Evolutionary conservation across 92 coral and sea anemone species (phyloP), one percentile per base, ranked within the genome.

Genomic region (Umimayanthus kanabou): DNA sequence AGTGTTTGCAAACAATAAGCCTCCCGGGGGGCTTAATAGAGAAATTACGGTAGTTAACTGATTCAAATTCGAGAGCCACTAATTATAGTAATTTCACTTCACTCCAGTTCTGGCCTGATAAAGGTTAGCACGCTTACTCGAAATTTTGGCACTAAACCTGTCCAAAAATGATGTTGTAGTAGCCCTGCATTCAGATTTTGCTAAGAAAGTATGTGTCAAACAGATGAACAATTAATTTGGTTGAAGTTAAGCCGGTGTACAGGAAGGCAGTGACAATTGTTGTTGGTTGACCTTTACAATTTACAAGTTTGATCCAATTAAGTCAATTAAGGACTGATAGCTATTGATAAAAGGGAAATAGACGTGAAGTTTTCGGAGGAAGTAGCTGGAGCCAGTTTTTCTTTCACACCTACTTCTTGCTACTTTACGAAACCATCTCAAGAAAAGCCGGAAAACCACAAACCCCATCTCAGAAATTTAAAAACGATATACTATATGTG

Each of bases 371-470:
- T 28, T 39, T 80, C 15, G 70, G 6, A 20, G 67, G 67, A 80
- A 53, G 30, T 15, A 33, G 6, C 26, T 55, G 71, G 47, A 57
- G 72, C 71, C 84, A 80, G 71, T 18, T 13, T 4, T 55, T 53
- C 40, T 80, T 57, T 80, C 84, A 57, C 84, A 33, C 84, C 84
- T 37, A 80, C 71, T 53, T 53, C 18, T 53, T 11, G 58, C 18
- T 11, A 53, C 58, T 80, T 37, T 80, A 64, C 70, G 33, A 30
- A 57, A 80, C 72, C 29, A 66, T 78, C 64, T 29, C 72, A 80
- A 40, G 47, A 80, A 13, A 6, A 39, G 11, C 70, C 84, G 84
- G 84, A 58, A 80, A 80, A 55, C 84, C 84, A 30, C 84, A n/a
- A 57, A 80, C 67, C 49, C 18, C 45, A 9, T 80, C 64, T 11